Base-by-base conservation (phyloP, 2,888 invertebrate species). In the Gastracanthus pulcherrimus region DNA sequence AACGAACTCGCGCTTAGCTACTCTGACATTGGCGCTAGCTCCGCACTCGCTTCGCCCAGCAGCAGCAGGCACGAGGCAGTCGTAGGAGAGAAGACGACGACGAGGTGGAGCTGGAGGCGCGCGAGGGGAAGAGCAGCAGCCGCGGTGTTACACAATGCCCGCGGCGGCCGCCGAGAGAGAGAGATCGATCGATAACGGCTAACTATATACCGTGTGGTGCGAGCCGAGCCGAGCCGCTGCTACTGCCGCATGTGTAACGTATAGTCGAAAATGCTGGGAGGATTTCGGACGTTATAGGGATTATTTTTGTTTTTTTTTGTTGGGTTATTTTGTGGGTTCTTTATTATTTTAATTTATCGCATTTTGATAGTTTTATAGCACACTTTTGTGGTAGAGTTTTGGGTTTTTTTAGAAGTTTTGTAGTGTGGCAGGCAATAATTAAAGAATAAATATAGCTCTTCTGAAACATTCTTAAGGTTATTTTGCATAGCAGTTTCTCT, bases 151-250 rank as follows among this genome's bases (percentile, higher is more conserved):
- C 82, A 75, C 75, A 78, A 82, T 78, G 66, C 51, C 58, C 62
- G n/a, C 77, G 74, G 13, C 26, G 5, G 29, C 31, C 16, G 19
- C 16, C 34, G 41, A 70, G 55, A 72, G 71, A n/a, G n/a, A n/a
- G n/a, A n/a, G n/a, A n/a, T n/a, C n/a, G n/a, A 81, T 81, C 76
- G 76, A 81, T 76, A 81, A 66, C 72, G 81, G 81, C 71, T 60
- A 67, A 41, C 66, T 64, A n/a, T n/a, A n/a, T n/a, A n/a, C n/a
- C n/a, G n/a, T n/a, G n/a, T n/a, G n/a, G n/a, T n/a, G 55, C 51
- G 26, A 19, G 51, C 31, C 31, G 16, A 34, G 41, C 38, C 55
- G 13, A 38, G 4, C 6, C 31, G n/a, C 48, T 11, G 11, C 31
- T 62, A 16, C 64, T 23, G 31, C 31, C 26, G n/a, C 7, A n/a